Percentiles rank a stretch among this genome's conserved stretches.
These are phyloP conservation scores for Spilosoma lubricipeda DNA, from an alignment of 2,888 invertebrate species.

Conservation along the genomic window DNA sequence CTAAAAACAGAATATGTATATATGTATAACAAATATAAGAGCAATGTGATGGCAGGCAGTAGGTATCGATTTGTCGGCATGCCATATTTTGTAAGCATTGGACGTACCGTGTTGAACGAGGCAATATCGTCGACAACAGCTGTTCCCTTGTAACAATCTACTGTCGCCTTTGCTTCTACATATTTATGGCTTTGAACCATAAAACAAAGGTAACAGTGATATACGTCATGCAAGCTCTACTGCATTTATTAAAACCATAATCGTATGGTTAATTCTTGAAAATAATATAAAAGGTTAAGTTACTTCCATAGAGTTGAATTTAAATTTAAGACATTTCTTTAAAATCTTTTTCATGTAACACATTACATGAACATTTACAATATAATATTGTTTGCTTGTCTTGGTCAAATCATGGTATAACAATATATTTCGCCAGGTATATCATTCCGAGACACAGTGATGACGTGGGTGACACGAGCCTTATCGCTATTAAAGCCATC, in stretches of 20 bases:
- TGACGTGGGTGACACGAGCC: too few relatives aligned
- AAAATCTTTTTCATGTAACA: too few relatives aligned
- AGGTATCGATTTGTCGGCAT: conserved; percentile 69
- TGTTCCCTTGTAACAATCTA: conserved; percentile 64
- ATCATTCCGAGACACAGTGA: too few relatives aligned
- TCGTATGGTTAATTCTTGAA: not conserved
- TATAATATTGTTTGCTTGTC: too few relatives aligned
- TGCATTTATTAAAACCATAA: not conserved
- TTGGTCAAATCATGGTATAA: too few relatives aligned
- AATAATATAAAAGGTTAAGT: not conserved
- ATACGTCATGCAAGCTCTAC: not conserved
- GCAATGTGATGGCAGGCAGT: conserved; percentile 55
- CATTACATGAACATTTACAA: too few relatives aligned
- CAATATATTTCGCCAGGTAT: too few relatives aligned
- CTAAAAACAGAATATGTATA: conserved; percentile 20
- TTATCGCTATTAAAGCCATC: too few relatives aligned
- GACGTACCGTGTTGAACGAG: conserved; percentile 62
- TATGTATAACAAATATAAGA: conserved; percentile 45
- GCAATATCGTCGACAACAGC: conserved; percentile 69
- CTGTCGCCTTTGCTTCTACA: conserved; percentile 58
- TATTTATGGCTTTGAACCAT: conserved; percentile 38
- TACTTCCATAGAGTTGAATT: too few relatives aligned
- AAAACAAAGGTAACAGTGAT: conserved; percentile 12
- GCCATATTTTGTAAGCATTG: conserved; percentile 72
- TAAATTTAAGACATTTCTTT: too few relatives aligned